These are phyloP conservation scores for Chaetodon trifascialis DNA, from an alignment of 2,113 vertebrate genomes.

Conservation along the genomic window DNA sequence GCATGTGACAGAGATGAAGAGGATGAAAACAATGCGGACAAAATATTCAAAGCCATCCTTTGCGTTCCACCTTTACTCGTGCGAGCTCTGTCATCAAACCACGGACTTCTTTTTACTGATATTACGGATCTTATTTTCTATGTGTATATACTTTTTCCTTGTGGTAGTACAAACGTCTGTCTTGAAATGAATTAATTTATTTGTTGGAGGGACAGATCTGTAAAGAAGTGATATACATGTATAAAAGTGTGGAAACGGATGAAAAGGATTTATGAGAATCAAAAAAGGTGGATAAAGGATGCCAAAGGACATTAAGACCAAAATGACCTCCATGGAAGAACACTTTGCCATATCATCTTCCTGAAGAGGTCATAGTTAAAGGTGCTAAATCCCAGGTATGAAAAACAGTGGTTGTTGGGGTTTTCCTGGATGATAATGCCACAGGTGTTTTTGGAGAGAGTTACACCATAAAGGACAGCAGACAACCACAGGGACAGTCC, in stretches of 20 bases:
- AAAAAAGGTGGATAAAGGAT: background rate
- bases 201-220: slow-evolving; percentile 74
- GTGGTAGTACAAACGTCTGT: slow-evolving; percentile 44
- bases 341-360: slow-evolving; percentile 19
- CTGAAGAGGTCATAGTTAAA: slow-evolving; percentile 35
- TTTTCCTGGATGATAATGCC: slow-evolving; percentile 60
- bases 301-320: slow-evolving; percentile 35
- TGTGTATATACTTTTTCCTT: slow-evolving; percentile 57
- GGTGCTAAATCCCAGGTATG: slow-evolving; percentile 55
- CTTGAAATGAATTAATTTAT: slow-evolving; percentile 79
- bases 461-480: slow-evolving; percentile 37
- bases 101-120: slow-evolving; percentile 48
- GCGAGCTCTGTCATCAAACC: slow-evolving; percentile 16
- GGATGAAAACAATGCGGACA: slow-evolving; percentile 30
- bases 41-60: slow-evolving; percentile 38
- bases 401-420: slow-evolving; percentile 49
- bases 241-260: slow-evolving; percentile 14
- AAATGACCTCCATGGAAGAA: slow-evolving; percentile 46
- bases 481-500: slow-evolving; percentile 43
- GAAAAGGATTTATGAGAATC: slow-evolving; percentile 10
- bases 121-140: slow-evolving; percentile 51
- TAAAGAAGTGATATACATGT: slow-evolving; percentile 16
- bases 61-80: slow-evolving; percentile 39
- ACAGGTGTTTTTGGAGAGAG: slow-evolving; percentile 59
- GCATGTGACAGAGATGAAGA: slow-evolving; percentile 10